Evolutionary conservation across 2,797 vertebrate genomes (phyloP), one percentile per base, ranked within the genome.

Genomic region (Sylvilagus floridanus): DNA sequence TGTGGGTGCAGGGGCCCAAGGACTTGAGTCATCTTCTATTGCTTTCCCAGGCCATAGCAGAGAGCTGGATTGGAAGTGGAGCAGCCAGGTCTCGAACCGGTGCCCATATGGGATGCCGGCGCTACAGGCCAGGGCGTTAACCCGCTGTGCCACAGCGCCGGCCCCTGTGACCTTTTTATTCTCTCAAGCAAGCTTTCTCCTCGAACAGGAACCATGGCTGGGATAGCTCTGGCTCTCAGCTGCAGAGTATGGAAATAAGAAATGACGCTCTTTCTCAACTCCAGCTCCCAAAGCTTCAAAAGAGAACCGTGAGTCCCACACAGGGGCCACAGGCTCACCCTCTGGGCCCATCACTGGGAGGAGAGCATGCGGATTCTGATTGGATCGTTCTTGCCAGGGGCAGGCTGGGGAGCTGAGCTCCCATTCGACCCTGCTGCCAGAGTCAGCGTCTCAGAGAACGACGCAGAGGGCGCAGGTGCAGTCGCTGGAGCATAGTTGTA

Each of bases 301-400:
- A 30, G n/a, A 60, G 3, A 13, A 42, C 35, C 0, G 0, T 4
- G 26, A 35, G 7, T 0, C 4, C 17, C 28, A 2, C 10, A 17
- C 5, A 37, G 21, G 32, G 75, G 35, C 50, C 75, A 65, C 42
- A 6, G 2, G 14, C 12, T 30, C 50, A 17, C 26, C 0, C 9
- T 60, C 26, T 72, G 69, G n/a, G 22, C 50, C 54, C 42, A 2
- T 83, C 60, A 13, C 17, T 66, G 50, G 24, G 37, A 2, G 1
- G 2, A 63, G 22, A 68, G 52, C 8, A 19, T 2, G 52, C 66
- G 26, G 17, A 30, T 68, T 32, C 79, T 77, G 73, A 81, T 35
- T 35, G 77, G 62, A 5, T 10, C 16, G 7, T 50, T 65, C 54
- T 63, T 21, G 13, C 63, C 63, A 32, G 68, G 32, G 2, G 12